Evolutionary conservation across 2,113 vertebrate genomes (phyloP).

Genomic region (Chamaetylas fuelleborni): DNA sequence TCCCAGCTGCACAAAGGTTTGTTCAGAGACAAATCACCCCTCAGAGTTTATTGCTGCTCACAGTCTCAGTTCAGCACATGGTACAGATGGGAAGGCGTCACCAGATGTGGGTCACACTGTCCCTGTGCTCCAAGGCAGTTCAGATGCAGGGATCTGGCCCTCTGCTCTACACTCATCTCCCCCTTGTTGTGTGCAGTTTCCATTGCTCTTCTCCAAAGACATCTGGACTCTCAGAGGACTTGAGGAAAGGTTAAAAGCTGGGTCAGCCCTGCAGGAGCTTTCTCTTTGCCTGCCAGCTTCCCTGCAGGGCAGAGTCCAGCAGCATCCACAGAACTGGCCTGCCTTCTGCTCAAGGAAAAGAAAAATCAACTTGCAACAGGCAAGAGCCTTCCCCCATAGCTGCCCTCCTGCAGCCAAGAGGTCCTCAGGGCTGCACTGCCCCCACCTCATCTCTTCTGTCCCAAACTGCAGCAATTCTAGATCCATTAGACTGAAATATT

Average conservation of each 20-base stretch:
- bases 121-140: neutral
- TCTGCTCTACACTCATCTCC: neutral
- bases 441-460: neutral
- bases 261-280: neutral
- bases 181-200: neutral
- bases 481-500: neutral
- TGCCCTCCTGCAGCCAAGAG: neutral
- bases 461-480: neutral
- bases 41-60: neutral
- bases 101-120: neutral
- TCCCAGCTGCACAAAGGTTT: neutral
- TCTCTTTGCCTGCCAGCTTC: constrained; percentile 12
- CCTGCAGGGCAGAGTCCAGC: constrained; percentile 1
- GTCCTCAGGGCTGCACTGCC: neutral
- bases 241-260: constrained; percentile 5
- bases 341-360: neutral
- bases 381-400: neutral
- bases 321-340: neutral
- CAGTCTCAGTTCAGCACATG: neutral
- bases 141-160: neutral
- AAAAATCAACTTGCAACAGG: neutral
- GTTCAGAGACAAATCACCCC: neutral
- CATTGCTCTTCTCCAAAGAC: neutral
- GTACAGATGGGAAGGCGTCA: neutral
- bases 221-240: constrained; percentile 16